phyloP scores from a whole-genome alignment of 1,140 invertebrate genomes.

The Ptiloglossa arizonensis region DNA sequence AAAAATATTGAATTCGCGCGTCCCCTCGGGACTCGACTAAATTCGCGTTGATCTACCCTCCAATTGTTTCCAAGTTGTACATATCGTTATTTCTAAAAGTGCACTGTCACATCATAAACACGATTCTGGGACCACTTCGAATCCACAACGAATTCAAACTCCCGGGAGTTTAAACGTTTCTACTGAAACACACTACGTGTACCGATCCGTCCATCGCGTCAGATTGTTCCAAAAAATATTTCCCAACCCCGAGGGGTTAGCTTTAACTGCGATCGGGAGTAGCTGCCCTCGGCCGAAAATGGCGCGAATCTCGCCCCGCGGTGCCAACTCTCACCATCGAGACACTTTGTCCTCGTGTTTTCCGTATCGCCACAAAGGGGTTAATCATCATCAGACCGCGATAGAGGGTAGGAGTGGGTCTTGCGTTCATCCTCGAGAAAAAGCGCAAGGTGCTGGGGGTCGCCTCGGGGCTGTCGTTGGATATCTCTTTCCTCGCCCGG shows the following conservation, averaged over 20 bases:
- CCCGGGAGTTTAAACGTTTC: too few relatives aligned
- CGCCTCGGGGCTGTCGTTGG: slow-evolving; percentile 8
- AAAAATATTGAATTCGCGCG: too few relatives aligned
- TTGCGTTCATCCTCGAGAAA: slow-evolving; percentile 48
- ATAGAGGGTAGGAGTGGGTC: slow-evolving; percentile 37
- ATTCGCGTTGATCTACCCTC: too few relatives aligned
- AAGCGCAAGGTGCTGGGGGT: slow-evolving; percentile 15
- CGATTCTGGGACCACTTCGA: too few relatives aligned
- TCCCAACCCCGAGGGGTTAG: not conserved
- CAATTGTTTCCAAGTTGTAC: too few relatives aligned
- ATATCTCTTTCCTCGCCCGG: slow-evolving; percentile 15
- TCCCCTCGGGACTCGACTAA: too few relatives aligned
- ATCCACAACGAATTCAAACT: too few relatives aligned
- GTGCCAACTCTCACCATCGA: not conserved
- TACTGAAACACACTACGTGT: too few relatives aligned
- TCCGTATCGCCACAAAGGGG: slow-evolving; percentile 37
- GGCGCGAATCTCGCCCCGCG: not conserved
- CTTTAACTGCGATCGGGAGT: not conserved
- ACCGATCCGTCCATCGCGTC: too few relatives aligned
- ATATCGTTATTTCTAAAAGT: too few relatives aligned
- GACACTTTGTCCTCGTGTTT: slow-evolving; percentile 26
- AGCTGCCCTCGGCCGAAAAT: not conserved
- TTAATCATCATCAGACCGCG: slow-evolving; percentile 55
- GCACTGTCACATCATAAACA: too few relatives aligned
- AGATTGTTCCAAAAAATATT: not conserved